Evolutionary conservation across 2,113 vertebrate species (phyloP).

Genomic region (Pedionomus torquatus): DNA sequence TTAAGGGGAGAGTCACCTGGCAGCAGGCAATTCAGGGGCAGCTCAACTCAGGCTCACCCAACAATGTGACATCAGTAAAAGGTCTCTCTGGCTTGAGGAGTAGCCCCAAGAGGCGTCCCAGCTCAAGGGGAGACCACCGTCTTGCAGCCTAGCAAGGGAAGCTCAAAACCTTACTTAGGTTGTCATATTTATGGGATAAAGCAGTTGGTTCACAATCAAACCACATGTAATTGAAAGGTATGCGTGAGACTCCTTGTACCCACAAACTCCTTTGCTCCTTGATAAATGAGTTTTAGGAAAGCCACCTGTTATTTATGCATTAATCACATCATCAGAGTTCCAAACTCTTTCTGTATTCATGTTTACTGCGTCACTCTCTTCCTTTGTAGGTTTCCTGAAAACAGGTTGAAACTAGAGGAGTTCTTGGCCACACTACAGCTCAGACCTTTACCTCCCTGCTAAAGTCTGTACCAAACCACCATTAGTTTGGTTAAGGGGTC

Average conservation of each 20-base stretch:
- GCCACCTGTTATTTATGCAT: background rate
- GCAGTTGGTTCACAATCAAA: background rate
- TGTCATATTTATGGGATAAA: background rate
- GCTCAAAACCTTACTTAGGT: background rate
- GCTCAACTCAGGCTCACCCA: background rate
- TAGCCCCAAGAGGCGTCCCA: background rate
- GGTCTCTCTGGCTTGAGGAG: background rate
- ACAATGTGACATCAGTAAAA: background rate
- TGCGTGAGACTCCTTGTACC: background rate
- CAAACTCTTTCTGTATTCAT: background rate
- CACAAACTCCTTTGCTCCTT: background rate
- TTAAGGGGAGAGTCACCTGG: background rate
- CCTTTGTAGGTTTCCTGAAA: background rate
- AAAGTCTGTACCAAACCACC: background rate
- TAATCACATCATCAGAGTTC: background rate
- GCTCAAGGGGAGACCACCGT: background rate
- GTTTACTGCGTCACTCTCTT: background rate
- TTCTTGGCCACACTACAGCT: background rate
- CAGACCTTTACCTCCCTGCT: background rate
- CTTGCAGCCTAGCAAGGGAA: background rate
- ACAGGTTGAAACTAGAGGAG: background rate
- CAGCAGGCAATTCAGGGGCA: background rate
- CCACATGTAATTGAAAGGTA: background rate
- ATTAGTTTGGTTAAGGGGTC: background rate
- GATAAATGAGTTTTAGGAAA: background rate